Evolutionary conservation across 2,113 vertebrate genomes (phyloP).

Genomic region (Eupsittula cactorum): DNA sequence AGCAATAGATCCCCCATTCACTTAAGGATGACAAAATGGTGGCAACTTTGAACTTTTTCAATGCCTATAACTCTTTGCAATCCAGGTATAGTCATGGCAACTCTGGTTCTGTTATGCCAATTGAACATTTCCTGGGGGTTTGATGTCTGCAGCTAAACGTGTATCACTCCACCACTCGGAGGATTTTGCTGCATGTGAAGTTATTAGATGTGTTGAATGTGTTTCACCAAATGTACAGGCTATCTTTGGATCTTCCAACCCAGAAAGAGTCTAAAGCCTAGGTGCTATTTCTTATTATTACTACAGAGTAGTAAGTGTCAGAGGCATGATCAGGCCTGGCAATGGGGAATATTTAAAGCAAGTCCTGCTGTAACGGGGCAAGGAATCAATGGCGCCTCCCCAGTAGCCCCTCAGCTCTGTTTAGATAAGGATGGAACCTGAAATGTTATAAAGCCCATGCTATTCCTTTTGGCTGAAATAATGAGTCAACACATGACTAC

Average conservation of each 20-base stretch:
- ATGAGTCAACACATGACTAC: background rate
- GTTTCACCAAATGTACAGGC: background rate
- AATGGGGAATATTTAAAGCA: background rate
- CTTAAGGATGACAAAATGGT: background rate
- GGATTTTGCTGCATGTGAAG: background rate
- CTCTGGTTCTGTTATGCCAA: background rate
- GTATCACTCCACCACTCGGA: background rate
- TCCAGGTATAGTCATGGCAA: background rate
- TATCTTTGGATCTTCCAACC: background rate
- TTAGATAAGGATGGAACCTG: background rate
- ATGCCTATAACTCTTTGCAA: background rate
- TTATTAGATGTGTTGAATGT: background rate
- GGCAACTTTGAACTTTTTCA: background rate
- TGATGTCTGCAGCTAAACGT: background rate
- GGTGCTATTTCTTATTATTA: background rate
- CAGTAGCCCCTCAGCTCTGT: background rate
- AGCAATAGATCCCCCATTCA: background rate
- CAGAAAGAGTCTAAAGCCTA: background rate
- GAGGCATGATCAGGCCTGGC: background rate
- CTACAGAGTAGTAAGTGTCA: background rate
- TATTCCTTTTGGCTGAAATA: slow-evolving; percentile 4
- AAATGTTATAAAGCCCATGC: background rate
- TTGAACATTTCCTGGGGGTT: background rate
- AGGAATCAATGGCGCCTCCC: background rate
- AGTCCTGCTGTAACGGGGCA: background rate